These are phyloP conservation scores for Fregetta grallaria DNA, from an alignment of 2,113 vertebrate genomes.

Conservation along the genomic window DNA sequence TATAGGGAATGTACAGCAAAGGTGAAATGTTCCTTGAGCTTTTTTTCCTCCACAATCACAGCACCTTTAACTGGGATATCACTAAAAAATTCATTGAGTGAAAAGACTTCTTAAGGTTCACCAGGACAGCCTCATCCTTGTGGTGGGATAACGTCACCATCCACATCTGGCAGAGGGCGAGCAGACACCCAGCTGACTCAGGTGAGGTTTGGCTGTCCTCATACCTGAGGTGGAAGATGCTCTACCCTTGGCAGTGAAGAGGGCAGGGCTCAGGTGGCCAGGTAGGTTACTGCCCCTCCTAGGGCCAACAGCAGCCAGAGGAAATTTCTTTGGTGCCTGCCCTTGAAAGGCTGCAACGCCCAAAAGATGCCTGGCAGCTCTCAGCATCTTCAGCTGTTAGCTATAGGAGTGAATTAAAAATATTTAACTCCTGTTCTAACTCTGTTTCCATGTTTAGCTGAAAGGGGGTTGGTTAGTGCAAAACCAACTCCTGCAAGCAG, in stretches of 20 bases:
- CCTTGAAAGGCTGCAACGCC: neutral
- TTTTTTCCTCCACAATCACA: neutral
- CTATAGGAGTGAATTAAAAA: neutral
- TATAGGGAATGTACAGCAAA: neutral
- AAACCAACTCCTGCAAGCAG: neutral
- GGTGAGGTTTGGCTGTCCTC: neutral
- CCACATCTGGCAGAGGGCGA: neutral
- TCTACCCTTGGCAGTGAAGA: neutral
- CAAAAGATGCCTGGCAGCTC: neutral
- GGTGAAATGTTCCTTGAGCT: neutral
- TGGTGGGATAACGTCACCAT: no score
- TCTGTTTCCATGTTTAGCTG: neutral
- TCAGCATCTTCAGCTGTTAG: neutral
- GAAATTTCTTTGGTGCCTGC: neutral
- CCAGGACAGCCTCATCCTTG: neutral
- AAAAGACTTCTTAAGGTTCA: neutral
- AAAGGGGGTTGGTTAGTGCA: neutral
- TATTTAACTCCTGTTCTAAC: neutral
- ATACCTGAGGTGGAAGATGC: neutral
- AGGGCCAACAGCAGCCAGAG: neutral
- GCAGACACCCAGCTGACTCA: neutral
- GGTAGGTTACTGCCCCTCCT: neutral
- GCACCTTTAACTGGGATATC: neutral
- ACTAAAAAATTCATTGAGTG: neutral
- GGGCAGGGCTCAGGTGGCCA: neutral